Evolutionary conservation across 2,888 invertebrate species (phyloP), one percentile per base, ranked within the genome.

Genomic region (Torymus texanus): DNA sequence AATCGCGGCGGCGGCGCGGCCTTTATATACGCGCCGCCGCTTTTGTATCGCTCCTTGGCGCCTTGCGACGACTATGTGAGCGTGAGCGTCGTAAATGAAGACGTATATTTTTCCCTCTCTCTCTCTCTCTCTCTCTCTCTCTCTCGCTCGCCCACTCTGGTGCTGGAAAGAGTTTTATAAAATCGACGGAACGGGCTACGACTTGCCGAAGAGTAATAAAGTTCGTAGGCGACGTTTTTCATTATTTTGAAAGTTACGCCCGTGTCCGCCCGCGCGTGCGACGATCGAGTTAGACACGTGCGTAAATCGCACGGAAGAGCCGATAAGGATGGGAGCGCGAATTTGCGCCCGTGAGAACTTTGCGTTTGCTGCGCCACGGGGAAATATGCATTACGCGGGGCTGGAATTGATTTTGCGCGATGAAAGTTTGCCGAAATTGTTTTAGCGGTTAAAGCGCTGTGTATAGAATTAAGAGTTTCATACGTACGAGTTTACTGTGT

Each of bases 401-500:
- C 29, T 29, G 29, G 50, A 71, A 73, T 50, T 80, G 80, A 82
- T 75, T 73, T 81, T 81, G 70, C 55, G 11, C 18, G 59, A 18
- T 21, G 56, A 13, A n/a, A 56, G 56, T 56, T 13, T 56, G 59
- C 16, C 59, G 59, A 18, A n/a, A 29, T 29, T 29, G 29, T 29
- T 29, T 29, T 29, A 29, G 29, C 29, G 29, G 29, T 29, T 29
- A 29, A 5, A 3, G 29, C 4, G 29, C 29, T 29, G 29, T 29
- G 29, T 29, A 29, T 29, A 29, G 29, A 29, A 29, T 29, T 29
- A 29, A 29, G 29, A 29, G 29, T 29, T 29, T 29, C 29, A 29
- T 29, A 29, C 4, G 29, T 29, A 29, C 5, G 5, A 3, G 29
- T 5, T 29, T 29, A 29, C 29, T 29, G 5, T 5, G 29, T 29